Conservation (phyloP, 1,140 invertebrate genomes). For the Dinoponera quadriceps region DNA sequence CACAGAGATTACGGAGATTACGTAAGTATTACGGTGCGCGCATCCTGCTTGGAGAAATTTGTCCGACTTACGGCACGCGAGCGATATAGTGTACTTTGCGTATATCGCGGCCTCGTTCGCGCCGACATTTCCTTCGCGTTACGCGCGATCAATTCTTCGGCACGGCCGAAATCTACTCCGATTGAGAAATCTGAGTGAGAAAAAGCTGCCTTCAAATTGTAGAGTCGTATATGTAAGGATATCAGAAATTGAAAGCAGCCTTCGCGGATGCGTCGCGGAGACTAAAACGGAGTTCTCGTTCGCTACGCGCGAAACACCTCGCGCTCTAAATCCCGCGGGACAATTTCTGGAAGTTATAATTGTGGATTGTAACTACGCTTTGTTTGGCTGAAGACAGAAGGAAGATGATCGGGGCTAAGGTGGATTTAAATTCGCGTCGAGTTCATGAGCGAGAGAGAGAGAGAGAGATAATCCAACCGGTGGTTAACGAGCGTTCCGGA, state of each 20-base stretch:
- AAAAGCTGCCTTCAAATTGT: too few relatives aligned
- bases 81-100: too few relatives aligned
- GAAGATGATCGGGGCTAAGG: neutral
- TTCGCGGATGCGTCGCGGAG: too few relatives aligned
- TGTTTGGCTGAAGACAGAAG: neutral
- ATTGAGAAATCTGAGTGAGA: too few relatives aligned
- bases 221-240: too few relatives aligned
- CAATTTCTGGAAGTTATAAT: neutral
- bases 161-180: too few relatives aligned
- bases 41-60: constrained; percentile 10
- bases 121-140: constrained; percentile 10
- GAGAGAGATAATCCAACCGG: constrained; percentile 12
- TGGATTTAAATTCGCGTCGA: constrained; percentile 26
- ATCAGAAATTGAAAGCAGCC: too few relatives aligned
- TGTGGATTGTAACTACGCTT: constrained; percentile 2
- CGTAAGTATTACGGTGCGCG: neutral
- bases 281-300: too few relatives aligned
- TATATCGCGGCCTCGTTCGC: neutral
- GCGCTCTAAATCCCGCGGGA: too few relatives aligned
- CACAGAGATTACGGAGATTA: constrained; percentile 19
- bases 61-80: neutral
- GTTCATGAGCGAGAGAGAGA: neutral
- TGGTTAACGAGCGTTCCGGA: constrained; percentile 22
- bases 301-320: too few relatives aligned
- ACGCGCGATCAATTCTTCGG: too few relatives aligned